Conservation (phyloP, 2,797 vertebrate species). For the Siniperca undulata region DNA sequence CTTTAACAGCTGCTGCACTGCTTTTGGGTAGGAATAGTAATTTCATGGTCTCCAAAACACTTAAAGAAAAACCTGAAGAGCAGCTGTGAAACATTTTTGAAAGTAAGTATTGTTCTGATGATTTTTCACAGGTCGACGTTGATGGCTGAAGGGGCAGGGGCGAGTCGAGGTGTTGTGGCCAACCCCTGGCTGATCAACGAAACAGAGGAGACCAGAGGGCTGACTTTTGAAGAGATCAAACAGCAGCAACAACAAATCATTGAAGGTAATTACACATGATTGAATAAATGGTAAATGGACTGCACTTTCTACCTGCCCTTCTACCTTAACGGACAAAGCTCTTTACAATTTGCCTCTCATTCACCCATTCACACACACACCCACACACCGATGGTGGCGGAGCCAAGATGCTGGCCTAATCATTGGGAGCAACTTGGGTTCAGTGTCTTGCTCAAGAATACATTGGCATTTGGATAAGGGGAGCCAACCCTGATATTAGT, state of each 20-base stretch:
- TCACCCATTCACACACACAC: neutral
- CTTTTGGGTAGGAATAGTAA: neutral
- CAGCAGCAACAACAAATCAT: conserved; percentile 94
- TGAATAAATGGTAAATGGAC: neutral
- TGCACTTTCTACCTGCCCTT: neutral
- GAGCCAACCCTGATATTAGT: neutral
- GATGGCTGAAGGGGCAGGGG: conserved; percentile 85
- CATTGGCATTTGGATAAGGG: too few relatives aligned
- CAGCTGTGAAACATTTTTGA: neutral
- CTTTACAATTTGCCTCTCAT: neutral
- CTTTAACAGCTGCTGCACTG: neutral
- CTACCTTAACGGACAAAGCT: neutral
- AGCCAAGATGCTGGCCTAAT: neutral
- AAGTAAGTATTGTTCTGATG: conserved; percentile 1
- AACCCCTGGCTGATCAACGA: conserved; percentile 96
- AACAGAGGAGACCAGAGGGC: conserved; percentile 92
- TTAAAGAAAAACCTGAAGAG: too few relatives aligned
- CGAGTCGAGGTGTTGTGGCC: conserved; percentile 72
- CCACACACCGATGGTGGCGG: neutral
- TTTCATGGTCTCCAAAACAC: neutral
- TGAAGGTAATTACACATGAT: conserved; percentile 81
- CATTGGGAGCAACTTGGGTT: neutral
- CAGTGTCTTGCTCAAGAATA: neutral
- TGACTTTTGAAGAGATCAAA: conserved; percentile 91
- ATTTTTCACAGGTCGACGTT: conserved; percentile 87